These are phyloP conservation scores for Cyprinodon tularosa DNA, from an alignment of 2,113 vertebrate genomes.

Conservation along the genomic window DNA sequence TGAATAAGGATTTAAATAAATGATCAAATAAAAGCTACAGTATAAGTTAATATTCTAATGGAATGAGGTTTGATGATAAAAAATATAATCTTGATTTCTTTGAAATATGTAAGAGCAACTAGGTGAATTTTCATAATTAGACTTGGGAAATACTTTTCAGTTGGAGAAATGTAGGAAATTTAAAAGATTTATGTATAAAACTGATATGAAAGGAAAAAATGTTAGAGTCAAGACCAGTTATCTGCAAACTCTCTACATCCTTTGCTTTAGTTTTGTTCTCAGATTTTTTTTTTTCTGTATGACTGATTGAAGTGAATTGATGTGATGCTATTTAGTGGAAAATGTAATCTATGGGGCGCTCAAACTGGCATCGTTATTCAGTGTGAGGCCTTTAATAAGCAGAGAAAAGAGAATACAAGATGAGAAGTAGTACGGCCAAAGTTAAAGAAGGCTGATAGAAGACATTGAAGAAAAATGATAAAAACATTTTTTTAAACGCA, in stretches of 20 bases:
- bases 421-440: neutral
- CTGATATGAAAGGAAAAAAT: neutral
- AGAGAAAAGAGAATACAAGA: conserved; percentile 12
- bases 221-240: neutral
- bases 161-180: no score
- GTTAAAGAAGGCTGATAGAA: conserved; percentile 18
- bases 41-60: no score
- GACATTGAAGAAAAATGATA: conserved; percentile 3
- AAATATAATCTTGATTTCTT: no score
- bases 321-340: conserved; percentile 18
- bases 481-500: neutral
- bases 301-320: neutral
- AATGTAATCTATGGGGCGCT: conserved; percentile 14
- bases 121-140: no score
- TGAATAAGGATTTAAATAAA: no score
- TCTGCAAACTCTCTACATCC: conserved; percentile 38
- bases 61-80: no score
- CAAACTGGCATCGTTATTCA: conserved; percentile 23
- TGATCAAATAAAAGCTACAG: no score
- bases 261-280: conserved; percentile 53
- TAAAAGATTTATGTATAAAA: neutral
- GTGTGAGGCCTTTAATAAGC: conserved; percentile 3
- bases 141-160: no score
- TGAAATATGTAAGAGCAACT: no score
- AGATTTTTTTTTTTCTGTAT: conserved; percentile 6